Percentiles rank a stretch among this genome's conserved stretches.
phyloP scores from a whole-genome alignment of 92 coral and sea anemone species.

The Plumapathes pennacea region DNA sequence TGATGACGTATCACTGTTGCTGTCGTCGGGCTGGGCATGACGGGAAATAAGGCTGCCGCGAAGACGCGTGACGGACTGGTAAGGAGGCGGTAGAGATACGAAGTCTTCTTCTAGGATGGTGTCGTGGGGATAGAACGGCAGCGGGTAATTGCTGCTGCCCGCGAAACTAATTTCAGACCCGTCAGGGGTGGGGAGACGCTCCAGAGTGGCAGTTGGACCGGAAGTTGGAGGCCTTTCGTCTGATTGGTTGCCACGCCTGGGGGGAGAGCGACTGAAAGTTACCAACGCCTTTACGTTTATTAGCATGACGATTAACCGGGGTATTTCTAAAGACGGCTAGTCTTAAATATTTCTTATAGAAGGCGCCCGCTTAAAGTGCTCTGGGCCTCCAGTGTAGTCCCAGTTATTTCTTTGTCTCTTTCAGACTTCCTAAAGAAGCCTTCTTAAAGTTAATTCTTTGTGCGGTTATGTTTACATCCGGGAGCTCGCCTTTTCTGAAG shows the following conservation, averaged over 20 bases:
- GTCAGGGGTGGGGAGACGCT: constrained; percentile 77
- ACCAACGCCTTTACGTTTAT: not conserved
- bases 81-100: constrained; percentile 80
- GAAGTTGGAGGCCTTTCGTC: constrained; percentile 85
- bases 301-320: no score
- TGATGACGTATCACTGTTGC: constrained; percentile 80
- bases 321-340: no score
- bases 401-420: no score
- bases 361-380: no score
- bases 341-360: no score
- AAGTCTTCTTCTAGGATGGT: constrained; percentile 78
- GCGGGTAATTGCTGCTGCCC: constrained; percentile 61
- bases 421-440: no score
- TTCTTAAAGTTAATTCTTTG: no score
- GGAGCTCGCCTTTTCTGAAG: no score
- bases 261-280: not conserved
- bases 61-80: constrained; percentile 50
- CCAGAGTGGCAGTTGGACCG: constrained; percentile 84
- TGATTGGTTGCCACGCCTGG: constrained; percentile 52
- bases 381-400: no score
- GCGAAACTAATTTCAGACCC: constrained; percentile 95
- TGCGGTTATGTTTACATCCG: no score
- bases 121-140: constrained; percentile 56
- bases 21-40: constrained; percentile 57
- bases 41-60: constrained; percentile 20